A percentile compares a stretch with the other conserved stretches of the same genome.
Conservation (phyloP, 2,113 vertebrate genomes). For the Peromyscus californicus region DNA sequence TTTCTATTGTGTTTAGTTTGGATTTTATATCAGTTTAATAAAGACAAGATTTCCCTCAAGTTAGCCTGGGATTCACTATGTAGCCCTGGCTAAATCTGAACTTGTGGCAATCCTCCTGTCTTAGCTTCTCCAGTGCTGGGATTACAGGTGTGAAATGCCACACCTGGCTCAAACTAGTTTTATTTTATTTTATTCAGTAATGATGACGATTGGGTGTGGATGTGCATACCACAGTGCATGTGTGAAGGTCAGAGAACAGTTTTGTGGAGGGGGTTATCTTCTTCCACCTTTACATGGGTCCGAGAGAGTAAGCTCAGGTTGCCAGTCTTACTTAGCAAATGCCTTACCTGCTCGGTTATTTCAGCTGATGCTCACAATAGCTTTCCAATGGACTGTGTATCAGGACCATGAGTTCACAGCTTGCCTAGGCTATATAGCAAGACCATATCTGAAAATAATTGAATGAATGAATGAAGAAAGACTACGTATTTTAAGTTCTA, state of each 20-base stretch:
- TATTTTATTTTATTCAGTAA: neutral
- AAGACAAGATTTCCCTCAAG: too few relatives aligned
- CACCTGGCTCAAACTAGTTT: neutral
- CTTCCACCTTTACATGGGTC: neutral
- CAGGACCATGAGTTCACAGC: neutral
- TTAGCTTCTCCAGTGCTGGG: neutral
- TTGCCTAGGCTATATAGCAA: neutral
- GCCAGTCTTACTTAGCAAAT: neutral
- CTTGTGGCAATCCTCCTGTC: too few relatives aligned
- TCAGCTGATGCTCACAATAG: neutral
- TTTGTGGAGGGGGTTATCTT: neutral
- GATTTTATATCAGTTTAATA: neutral
- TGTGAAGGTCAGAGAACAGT: neutral
- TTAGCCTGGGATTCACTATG: neutral
- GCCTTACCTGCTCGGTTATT: neutral
- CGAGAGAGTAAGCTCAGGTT: neutral
- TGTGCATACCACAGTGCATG: neutral
- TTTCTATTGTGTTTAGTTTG: neutral
- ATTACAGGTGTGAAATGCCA: neutral
- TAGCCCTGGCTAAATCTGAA: neutral
- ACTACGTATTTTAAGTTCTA: constrained; percentile 23
- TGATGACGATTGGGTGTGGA: neutral
- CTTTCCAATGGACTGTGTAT: neutral
- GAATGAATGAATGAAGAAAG: neutral
- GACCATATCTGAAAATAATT: neutral